Conservation (phyloP, 2,888 invertebrate species). For the Drosophila prostipennis region DNA sequence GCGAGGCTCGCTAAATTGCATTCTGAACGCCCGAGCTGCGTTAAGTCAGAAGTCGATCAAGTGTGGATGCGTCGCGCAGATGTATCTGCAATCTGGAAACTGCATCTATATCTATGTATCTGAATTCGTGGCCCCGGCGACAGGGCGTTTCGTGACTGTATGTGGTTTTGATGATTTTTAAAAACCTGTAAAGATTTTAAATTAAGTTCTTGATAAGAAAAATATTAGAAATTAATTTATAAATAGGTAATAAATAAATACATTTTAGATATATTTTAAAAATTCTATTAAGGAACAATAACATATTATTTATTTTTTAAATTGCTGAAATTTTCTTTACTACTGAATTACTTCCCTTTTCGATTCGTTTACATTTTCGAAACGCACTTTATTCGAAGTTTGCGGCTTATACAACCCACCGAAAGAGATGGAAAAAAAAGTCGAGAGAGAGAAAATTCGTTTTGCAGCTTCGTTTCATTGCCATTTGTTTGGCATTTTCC, state of each 20-base stretch:
- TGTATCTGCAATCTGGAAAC: constrained; percentile 14
- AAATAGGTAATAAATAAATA: no score
- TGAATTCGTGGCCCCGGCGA: background rate
- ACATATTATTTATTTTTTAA: no score
- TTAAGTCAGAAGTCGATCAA: constrained; percentile 76
- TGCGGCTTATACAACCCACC: constrained; percentile 20
- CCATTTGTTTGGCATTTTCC: constrained; percentile 30
- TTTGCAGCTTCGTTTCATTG: constrained; percentile 30
- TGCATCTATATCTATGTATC: constrained; percentile 6
- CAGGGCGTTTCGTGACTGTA: constrained; percentile 11
- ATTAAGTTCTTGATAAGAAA: no score
- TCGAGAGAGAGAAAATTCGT: background rate
- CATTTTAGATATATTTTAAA: no score
- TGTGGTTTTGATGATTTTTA: no score
- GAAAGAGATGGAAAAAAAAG: background rate
- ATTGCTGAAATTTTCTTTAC: no score
- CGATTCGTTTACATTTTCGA: background rate
- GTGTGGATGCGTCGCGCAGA: constrained; percentile 50
- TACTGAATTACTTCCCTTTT: no score
- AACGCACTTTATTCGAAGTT: constrained; percentile 20
- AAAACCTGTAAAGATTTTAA: no score
- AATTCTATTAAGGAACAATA: no score
- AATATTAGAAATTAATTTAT: no score
- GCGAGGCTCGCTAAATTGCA: constrained; percentile 66
- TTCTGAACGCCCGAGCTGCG: constrained; percentile 55